These are phyloP conservation scores for Pangasianodon gigas DNA, from an alignment of 2,113 vertebrate genomes.

Conservation along the genomic window DNA sequence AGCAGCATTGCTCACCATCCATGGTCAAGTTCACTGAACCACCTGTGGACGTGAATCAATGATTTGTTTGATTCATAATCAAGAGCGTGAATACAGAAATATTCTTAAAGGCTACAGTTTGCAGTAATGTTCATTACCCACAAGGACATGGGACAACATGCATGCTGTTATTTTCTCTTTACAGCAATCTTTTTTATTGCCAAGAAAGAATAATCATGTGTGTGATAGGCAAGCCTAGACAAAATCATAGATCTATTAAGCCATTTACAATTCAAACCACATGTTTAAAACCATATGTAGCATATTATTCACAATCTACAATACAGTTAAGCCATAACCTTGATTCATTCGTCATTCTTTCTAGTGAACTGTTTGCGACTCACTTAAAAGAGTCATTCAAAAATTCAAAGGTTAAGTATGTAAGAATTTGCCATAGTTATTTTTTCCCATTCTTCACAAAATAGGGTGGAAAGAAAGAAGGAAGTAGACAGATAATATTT, in stretches of 20 bases:
- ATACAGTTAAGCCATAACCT: background rate
- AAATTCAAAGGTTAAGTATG: background rate
- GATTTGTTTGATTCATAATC: background rate
- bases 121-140: background rate
- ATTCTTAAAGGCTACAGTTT: background rate
- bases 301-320: background rate
- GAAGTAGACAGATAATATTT: conserved; percentile 26
- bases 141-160: too few relatives aligned
- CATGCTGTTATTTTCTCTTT: background rate
- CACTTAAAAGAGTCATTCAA: background rate
- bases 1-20: conserved; percentile 63
- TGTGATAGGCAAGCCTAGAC: background rate
- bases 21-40: background rate
- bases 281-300: background rate
- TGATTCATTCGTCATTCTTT: background rate
- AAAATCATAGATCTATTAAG: background rate
- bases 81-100: background rate
- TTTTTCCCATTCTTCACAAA: background rate
- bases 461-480: conserved; percentile 33
- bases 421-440: background rate
- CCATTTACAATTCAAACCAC: background rate
- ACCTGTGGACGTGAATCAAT: background rate
- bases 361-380: background rate
- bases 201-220: background rate
- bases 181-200: background rate